A percentile compares a stretch with the other conserved stretches of the same genome.
phyloP scores from a whole-genome alignment of 2,113 vertebrate genomes.

The Gobio gobio region DNA sequence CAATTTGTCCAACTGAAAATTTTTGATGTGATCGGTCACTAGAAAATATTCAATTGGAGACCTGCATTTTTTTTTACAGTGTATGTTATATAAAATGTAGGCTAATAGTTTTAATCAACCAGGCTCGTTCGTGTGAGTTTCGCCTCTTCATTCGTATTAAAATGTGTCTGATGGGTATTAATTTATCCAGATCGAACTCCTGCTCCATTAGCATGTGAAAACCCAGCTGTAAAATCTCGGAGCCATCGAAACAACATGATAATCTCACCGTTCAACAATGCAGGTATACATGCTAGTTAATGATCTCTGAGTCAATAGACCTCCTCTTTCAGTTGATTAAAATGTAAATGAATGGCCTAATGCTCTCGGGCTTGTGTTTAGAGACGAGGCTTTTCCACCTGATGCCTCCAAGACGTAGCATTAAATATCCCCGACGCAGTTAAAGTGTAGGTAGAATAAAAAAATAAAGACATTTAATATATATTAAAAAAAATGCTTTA shows the following conservation, averaged over 20 bases:
- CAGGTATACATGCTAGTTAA: slow-evolving; percentile 39
- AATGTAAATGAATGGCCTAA: slow-evolving; percentile 64
- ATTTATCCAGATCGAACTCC: slow-evolving; percentile 60
- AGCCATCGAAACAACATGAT: slow-evolving; percentile 71
- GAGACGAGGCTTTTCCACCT: slow-evolving; percentile 22
- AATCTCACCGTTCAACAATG: slow-evolving; percentile 69
- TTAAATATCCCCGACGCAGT: neutral
- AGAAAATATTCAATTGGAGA: too few species aligned
- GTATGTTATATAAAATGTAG: neutral
- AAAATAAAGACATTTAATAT: neutral
- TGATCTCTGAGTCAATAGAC: slow-evolving; percentile 63
- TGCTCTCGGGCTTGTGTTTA: slow-evolving; percentile 27
- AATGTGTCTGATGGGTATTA: slow-evolving; percentile 46
- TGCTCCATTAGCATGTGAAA: slow-evolving; percentile 60
- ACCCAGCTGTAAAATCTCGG: slow-evolving; percentile 49
- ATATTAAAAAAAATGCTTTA: accelerated
- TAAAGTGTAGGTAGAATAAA: neutral
- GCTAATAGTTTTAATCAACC: neutral
- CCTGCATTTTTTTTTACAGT: too few species aligned
- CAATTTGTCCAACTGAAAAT: too few species aligned
- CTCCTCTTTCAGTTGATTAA: slow-evolving; percentile 50
- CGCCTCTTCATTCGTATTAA: slow-evolving; percentile 38
- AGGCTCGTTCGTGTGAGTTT: slow-evolving; percentile 35
- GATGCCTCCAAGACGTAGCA: slow-evolving; percentile 5
- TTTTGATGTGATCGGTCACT: too few species aligned